Evolutionary conservation across 2,113 vertebrate genomes (phyloP).

Genomic region (Crotalus horridus): DNA sequence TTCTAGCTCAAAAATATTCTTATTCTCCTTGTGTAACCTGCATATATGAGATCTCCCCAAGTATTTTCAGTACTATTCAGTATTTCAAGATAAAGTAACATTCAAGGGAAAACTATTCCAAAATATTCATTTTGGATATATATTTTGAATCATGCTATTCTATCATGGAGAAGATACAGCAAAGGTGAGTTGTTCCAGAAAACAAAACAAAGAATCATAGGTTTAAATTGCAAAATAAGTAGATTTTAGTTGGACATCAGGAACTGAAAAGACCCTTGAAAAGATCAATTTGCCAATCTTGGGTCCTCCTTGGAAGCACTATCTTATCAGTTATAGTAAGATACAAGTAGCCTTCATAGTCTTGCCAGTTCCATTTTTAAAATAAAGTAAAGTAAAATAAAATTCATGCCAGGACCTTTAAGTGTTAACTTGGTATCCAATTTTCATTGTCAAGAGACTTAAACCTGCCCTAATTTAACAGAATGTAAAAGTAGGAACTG

Average conservation of each 20-base stretch:
- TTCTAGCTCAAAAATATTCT: neutral
- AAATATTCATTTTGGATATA: neutral
- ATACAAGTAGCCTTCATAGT: neutral
- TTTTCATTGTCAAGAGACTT: neutral
- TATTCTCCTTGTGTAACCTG: neutral
- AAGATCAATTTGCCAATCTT: neutral
- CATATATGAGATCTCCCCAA: neutral
- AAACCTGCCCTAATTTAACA: neutral
- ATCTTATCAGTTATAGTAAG: neutral
- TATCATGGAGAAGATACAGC: neutral
- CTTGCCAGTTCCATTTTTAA: neutral
- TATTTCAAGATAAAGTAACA: neutral
- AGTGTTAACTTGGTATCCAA: neutral
- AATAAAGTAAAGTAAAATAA: neutral
- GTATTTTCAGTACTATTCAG: neutral
- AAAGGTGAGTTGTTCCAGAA: neutral
- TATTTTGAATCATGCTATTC: neutral
- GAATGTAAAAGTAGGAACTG: neutral
- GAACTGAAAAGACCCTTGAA: neutral
- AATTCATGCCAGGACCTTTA: neutral
- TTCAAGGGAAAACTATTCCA: neutral
- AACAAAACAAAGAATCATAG: neutral
- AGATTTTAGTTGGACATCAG: neutral
- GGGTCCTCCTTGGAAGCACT: neutral
- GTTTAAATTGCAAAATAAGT: neutral